Evolutionary conservation across 2,888 invertebrate genomes (phyloP).

Genomic region (Biston stratarius): DNA sequence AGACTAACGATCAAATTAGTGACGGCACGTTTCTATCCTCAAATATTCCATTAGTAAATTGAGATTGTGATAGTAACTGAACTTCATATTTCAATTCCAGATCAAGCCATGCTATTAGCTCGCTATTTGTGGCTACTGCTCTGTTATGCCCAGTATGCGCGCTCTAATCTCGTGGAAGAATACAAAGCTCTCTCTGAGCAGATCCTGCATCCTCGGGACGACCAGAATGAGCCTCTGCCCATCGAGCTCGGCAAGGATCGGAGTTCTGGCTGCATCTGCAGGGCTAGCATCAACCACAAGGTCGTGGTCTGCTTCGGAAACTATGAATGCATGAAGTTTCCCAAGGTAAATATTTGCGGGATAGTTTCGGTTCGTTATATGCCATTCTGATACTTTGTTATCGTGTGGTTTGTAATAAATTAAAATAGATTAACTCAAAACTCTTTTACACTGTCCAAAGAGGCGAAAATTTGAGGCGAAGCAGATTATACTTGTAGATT

Average conservation of each 20-base stretch:
- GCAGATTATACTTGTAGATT: too few species aligned
- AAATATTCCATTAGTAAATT: not conserved
- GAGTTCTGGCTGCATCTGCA: slow-evolving; percentile 82
- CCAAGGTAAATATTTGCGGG: slow-evolving; percentile 62
- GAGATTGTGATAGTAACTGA: not conserved
- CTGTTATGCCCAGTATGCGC: slow-evolving; percentile 70
- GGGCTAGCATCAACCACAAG: slow-evolving; percentile 63
- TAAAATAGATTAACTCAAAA: not conserved
- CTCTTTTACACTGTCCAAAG: too few species aligned
- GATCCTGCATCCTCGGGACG: slow-evolving; percentile 59
- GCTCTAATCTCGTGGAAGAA: slow-evolving; percentile 66
- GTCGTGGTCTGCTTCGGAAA: slow-evolving; percentile 84
- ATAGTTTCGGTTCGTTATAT: not conserved
- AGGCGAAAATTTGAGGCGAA: too few species aligned
- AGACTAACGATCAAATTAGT: not conserved
- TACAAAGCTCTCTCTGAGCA: slow-evolving; percentile 65
- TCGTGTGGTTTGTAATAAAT: too few species aligned
- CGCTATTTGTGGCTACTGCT: slow-evolving; percentile 73
- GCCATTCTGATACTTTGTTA: not conserved
- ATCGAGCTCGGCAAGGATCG: slow-evolving; percentile 67
- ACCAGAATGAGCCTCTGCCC: slow-evolving; percentile 62
- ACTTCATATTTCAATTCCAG: slow-evolving; percentile 25
- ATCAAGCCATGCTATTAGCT: slow-evolving; percentile 56
- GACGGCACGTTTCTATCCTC: not conserved
- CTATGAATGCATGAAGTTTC: slow-evolving; percentile 80